Base-by-base conservation (phyloP, 1,140 invertebrate species). In the Lepidotrigona ventralis region DNA sequence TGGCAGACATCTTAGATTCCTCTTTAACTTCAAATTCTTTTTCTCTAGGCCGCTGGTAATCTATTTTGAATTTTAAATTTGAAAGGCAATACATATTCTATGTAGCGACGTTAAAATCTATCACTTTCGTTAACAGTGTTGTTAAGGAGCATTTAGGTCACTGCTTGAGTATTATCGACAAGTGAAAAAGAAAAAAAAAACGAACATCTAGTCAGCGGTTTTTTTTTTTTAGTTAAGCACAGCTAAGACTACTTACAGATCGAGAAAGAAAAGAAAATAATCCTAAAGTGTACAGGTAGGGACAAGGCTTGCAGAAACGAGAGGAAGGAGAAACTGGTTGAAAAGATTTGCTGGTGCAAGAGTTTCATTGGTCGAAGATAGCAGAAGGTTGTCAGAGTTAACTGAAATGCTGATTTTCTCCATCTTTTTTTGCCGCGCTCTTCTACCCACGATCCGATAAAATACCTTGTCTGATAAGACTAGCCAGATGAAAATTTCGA, bases 331-430 rank as follows among this genome's bases (percentile, higher is more conserved):
- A 64, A 39, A 39, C 29, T 39, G 77, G 29, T 58, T 60, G 69
- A 46, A 71, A 72, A 79, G 56, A 21, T 69, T 63, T 21, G 56
- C 33, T 63, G 83, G 58, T 81, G 72, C 68, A 79, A 66, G 39
- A 66, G 46, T 75, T 58, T 71, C 76, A 83, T 73, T 79, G 82
- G 69, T 14, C 53, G 84, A 69, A 83, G 80, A 86, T 87, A 60
- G 56, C 29, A 75, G 63, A 79, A 73, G 83, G 63, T 84, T 81
- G 53, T 23, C 82, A 53, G n/a, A 51, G 78, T 70, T 73, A 63
- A 81, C 53, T 29, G 77, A 86, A 88, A 86, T 85, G 84, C 75
- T 78, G 83, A 73, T 84, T 84, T 76, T 85, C 82, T 84, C 74
- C 74, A 81, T 80, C 80, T 83, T 86, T 85, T 39, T 46, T 46